Evolutionary conservation across 30 jellyfish, hydroid and myxozoan genomes (phyloP).

Genomic region (Aurelia sp.): DNA sequence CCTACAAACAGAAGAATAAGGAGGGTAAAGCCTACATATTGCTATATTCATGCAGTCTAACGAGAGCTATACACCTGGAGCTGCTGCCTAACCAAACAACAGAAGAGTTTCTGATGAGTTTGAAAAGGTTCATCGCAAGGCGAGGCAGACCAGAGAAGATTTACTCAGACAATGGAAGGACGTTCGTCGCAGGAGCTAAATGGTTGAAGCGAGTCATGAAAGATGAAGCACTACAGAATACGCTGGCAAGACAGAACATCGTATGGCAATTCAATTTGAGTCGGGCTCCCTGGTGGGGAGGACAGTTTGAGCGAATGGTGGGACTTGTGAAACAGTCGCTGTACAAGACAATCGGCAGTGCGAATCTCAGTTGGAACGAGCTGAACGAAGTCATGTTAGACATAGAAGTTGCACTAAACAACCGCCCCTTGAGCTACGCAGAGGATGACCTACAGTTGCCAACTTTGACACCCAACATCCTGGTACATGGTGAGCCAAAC

Average conservation of each 20-base stretch:
- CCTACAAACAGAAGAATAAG: neutral
- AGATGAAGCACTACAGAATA: constrained; percentile 17
- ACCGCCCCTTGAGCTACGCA: constrained; percentile 64
- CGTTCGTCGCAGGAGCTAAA: constrained; percentile 63
- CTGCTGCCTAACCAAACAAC: constrained; percentile 57
- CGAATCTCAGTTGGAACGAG: too few species aligned
- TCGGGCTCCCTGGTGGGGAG: constrained; percentile 84
- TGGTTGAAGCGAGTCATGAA: constrained; percentile 33
- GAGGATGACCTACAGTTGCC: constrained; percentile 65
- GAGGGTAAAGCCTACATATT: constrained; percentile 66
- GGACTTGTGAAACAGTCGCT: too few species aligned
- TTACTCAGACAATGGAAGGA: constrained; percentile 59
- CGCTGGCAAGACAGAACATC: constrained; percentile 51
- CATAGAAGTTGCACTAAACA: constrained; percentile 42
- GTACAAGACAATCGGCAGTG: too few species aligned
- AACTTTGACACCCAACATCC: constrained; percentile 50
- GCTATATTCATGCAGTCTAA: constrained; percentile 72
- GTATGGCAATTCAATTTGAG: constrained; percentile 74
- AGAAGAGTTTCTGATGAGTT: constrained; percentile 40
- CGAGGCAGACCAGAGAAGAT: constrained; percentile 71
- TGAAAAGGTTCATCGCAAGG: constrained; percentile 58
- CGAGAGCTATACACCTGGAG: constrained; percentile 63
- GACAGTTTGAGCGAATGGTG: constrained; percentile 54
- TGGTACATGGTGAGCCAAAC: constrained; percentile 40
- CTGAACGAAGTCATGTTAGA: constrained; percentile 3